These are phyloP conservation scores for Dorcus parallelipipedus DNA, from an alignment of 2,888 invertebrate genomes.

Conservation along the genomic window DNA sequence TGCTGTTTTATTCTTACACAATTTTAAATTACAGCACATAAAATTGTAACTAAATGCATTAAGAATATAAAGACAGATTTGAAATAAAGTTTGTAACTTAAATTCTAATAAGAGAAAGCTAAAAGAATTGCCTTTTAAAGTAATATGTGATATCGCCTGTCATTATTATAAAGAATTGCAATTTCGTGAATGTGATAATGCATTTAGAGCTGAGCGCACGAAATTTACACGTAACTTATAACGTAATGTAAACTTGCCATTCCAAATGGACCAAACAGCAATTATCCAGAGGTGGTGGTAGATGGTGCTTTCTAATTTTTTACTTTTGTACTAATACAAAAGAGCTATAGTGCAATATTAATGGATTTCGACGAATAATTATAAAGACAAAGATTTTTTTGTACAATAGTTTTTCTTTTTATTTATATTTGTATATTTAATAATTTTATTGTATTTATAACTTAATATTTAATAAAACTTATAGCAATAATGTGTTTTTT, in stretches of 20 bases:
- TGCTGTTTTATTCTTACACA: too few species aligned
- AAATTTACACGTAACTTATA: not conserved
- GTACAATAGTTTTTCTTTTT: not conserved
- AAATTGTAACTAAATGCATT: too few species aligned
- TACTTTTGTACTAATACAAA: constrained; percentile 13
- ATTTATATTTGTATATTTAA: constrained; percentile 7
- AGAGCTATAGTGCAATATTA: constrained; percentile 10
- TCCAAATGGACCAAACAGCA: constrained; percentile 2
- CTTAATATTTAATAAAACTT: constrained; percentile 10
- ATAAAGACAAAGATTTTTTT: constrained; percentile 8
- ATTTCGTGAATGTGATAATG: too few species aligned
- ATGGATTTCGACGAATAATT: constrained; percentile 1
- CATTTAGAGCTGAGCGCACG: not conserved
- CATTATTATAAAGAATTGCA: too few species aligned
- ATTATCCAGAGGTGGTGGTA: constrained; percentile 5
- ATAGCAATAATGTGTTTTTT: not conserved
- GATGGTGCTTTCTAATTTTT: constrained; percentile 7
- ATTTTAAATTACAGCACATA: too few species aligned
- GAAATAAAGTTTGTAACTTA: too few species aligned
- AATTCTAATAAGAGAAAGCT: too few species aligned
- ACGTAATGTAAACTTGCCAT: not conserved
- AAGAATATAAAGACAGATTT: too few species aligned
- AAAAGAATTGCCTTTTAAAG: not conserved
- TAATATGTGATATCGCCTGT: too few species aligned
- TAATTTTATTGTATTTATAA: constrained; percentile 7